phyloP scores from a whole-genome alignment of 2,888 invertebrate genomes.

The Sarcophaga carnaria region DNA sequence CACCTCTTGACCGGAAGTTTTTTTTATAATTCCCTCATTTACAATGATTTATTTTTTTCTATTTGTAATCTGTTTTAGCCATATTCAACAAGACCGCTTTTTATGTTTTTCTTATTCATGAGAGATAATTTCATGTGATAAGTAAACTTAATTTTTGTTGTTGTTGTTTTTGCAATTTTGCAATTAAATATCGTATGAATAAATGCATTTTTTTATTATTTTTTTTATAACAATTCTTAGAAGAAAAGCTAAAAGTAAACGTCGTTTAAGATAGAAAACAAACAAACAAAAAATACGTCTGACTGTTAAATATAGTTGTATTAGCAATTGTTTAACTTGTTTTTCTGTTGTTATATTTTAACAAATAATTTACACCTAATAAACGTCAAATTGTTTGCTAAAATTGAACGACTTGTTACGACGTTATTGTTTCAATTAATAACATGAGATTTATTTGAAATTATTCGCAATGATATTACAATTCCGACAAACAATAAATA shows the following conservation, averaged over 20 bases:
- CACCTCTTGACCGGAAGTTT: constrained; percentile 47
- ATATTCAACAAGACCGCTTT: neutral
- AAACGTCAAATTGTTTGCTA: constrained; percentile 31
- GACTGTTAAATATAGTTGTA: neutral
- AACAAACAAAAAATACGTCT: too few species aligned
- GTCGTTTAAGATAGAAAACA: too few species aligned
- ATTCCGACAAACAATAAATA: too few species aligned
- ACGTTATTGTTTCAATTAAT: constrained; percentile 50
- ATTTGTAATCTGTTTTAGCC: neutral
- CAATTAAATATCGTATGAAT: constrained; percentile 18
- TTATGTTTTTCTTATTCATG: constrained; percentile 32
- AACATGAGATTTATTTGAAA: constrained; percentile 26
- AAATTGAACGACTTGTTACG: constrained; percentile 28
- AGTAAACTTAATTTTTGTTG: too few species aligned
- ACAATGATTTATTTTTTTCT: neutral
- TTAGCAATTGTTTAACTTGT: constrained; percentile 8
- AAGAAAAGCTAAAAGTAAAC: constrained; percentile 33
- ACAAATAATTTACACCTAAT: constrained; percentile 56
- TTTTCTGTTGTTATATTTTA: constrained; percentile 23
- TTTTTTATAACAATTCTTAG: constrained; percentile 31
- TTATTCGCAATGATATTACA: neutral
- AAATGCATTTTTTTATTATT: too few species aligned
- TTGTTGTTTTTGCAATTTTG: constrained; percentile 18
- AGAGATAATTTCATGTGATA: constrained; percentile 48
- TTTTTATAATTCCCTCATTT: constrained; percentile 2